A percentile compares a stretch with the other conserved stretches of the same genome.
These are phyloP conservation scores for Fopius arisanus DNA, from an alignment of 1,140 invertebrate species.

Conservation along the genomic window DNA sequence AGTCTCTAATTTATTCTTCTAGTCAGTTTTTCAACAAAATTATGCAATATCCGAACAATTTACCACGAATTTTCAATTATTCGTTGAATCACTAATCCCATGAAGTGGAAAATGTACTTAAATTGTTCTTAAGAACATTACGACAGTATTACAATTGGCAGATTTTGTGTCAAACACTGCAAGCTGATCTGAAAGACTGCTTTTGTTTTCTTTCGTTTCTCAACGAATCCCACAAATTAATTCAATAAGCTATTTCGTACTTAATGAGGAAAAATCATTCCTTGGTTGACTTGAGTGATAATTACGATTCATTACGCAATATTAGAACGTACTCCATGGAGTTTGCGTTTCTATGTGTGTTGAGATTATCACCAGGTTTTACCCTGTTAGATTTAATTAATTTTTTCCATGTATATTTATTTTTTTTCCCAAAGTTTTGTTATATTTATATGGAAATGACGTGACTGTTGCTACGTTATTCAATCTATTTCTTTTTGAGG, in stretches of 20 bases:
- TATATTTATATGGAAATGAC: background rate
- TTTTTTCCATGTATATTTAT: background rate
- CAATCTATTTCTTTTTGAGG: background rate
- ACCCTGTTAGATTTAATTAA: background rate
- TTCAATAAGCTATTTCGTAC: background rate
- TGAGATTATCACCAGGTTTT: too few species aligned
- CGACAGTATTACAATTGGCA: background rate
- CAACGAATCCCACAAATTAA: background rate
- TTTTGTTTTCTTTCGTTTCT: background rate
- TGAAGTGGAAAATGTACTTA: background rate
- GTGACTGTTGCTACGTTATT: background rate
- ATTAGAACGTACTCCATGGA: background rate
- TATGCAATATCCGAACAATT: background rate
- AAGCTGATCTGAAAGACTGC: conserved; percentile 1
- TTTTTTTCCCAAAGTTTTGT: background rate
- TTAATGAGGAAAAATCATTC: background rate
- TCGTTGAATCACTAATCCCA: background rate
- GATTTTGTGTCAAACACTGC: background rate
- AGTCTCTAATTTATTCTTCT: background rate
- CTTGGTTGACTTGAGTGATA: conserved; percentile 7
- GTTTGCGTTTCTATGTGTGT: background rate
- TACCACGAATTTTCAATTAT: background rate
- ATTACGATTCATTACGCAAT: conserved; percentile 31
- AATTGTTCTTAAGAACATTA: background rate
- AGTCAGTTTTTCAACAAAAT: conserved; percentile 4